Percentiles rank a stretch among this genome's conserved stretches.
These are phyloP conservation scores for Numida meleagris DNA, from an alignment of 2,113 vertebrate genomes.

Conservation along the genomic window DNA sequence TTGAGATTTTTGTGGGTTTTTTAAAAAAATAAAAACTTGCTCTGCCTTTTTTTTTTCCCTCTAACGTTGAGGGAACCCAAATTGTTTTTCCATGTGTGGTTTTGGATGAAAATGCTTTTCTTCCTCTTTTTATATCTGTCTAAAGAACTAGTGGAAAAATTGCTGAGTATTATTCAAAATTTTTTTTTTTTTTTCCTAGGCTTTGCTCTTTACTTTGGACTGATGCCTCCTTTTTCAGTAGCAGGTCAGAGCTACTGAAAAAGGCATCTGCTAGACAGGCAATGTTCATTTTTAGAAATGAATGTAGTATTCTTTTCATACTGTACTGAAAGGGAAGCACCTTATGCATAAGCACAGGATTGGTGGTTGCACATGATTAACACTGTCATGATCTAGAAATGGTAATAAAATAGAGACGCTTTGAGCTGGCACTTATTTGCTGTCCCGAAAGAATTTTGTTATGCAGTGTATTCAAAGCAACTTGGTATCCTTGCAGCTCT, in stretches of 20 bases:
- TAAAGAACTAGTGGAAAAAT: not conserved
- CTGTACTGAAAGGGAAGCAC: not conserved
- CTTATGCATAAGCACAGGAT: not conserved
- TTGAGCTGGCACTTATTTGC: not conserved
- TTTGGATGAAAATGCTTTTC: constrained; percentile 22
- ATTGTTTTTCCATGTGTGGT: constrained; percentile 31
- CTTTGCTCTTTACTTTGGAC: constrained; percentile 33
- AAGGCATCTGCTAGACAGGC: not conserved
- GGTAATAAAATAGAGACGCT: not conserved
- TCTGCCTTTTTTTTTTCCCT: not conserved
- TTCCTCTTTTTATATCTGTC: constrained; percentile 12
- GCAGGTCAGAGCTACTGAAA: not conserved
- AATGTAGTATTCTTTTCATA: not conserved
- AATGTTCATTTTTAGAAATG: not conserved
- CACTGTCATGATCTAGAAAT: not conserved
- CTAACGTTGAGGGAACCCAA: not conserved
- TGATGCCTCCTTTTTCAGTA: not conserved
- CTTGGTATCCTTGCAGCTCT: not conserved
- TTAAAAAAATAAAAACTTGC: constrained; percentile 6
- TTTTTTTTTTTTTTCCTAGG: not conserved
- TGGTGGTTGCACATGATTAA: not conserved
- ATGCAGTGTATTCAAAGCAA: not conserved
- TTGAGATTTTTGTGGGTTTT: not conserved
- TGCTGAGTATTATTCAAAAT: not conserved
- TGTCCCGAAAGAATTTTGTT: not conserved